Evolutionary conservation across 2,888 invertebrate species (phyloP).

Genomic region (Tachina grossa): DNA sequence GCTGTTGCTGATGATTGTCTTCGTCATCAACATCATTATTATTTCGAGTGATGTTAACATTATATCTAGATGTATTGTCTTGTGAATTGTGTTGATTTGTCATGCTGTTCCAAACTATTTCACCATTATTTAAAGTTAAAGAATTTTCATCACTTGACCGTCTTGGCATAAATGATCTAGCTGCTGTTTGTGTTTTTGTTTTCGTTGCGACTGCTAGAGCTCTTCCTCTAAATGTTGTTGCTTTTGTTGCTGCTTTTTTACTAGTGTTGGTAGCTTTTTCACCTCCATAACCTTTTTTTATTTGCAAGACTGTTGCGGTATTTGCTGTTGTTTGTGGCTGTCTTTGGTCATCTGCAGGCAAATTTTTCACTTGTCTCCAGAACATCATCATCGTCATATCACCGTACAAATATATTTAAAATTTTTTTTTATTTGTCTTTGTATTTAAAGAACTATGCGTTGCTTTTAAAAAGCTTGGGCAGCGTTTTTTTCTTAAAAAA

Average conservation of each 20-base stretch:
- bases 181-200: slow-evolving; percentile 48
- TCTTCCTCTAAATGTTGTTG: slow-evolving; percentile 43
- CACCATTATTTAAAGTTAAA: slow-evolving; percentile 61
- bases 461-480: slow-evolving; percentile 48
- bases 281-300: slow-evolving; percentile 66
- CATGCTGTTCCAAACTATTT: slow-evolving; percentile 72
- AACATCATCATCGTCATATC: slow-evolving; percentile 72
- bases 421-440: slow-evolving; percentile 20
- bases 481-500: slow-evolving; percentile 10
- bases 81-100: slow-evolving; percentile 72
- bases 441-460: slow-evolving; percentile 63
- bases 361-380: slow-evolving; percentile 73
- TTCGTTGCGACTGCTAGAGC: slow-evolving; percentile 38
- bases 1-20: slow-evolving; percentile 19
- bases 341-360: slow-evolving; percentile 72
- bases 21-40: slow-evolving; percentile 48
- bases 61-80: slow-evolving; percentile 66
- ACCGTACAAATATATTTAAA: slow-evolving; percentile 50
- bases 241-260: slow-evolving; percentile 30
- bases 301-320: slow-evolving; percentile 40
- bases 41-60: slow-evolving; percentile 60
- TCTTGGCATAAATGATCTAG: slow-evolving; percentile 60
- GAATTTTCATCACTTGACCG: slow-evolving; percentile 68
- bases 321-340: slow-evolving; percentile 59
- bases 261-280: slow-evolving; percentile 64